Evolutionary conservation across 2,797 vertebrate genomes (phyloP).

Genomic region (Brachyalestes nurse): DNA sequence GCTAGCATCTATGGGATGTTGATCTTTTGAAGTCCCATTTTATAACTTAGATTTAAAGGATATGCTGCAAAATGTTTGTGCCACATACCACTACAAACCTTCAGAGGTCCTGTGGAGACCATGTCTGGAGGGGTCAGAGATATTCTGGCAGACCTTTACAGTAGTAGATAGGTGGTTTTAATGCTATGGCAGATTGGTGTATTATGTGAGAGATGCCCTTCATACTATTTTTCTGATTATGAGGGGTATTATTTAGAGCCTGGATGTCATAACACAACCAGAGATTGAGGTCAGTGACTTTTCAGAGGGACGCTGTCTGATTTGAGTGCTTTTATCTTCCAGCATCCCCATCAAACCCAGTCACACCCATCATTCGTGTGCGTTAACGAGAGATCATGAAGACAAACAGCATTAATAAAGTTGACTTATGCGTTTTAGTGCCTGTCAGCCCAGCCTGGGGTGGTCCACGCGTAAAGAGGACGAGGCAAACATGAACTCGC

Average conservation of each 20-base stretch:
- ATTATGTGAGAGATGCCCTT: conserved; percentile 21
- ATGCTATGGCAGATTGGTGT: too few relatives aligned
- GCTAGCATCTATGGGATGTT: too few relatives aligned
- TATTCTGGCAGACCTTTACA: too few relatives aligned
- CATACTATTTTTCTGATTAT: conserved; percentile 33
- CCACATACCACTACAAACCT: too few relatives aligned
- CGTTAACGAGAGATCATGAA: conserved; percentile 41
- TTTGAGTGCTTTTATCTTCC: conserved; percentile 71
- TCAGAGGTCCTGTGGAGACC: too few relatives aligned
- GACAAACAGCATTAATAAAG: conserved; percentile 46
- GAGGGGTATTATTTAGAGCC: conserved; percentile 34
- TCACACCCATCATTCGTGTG: conserved; percentile 38
- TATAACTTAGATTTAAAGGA: too few relatives aligned
- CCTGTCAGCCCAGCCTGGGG: conserved; percentile 16
- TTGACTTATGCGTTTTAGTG: conserved; percentile 30
- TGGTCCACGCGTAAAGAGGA: neutral
- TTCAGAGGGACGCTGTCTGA: conserved; percentile 57
- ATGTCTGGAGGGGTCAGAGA: too few relatives aligned
- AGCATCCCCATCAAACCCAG: conserved; percentile 42
- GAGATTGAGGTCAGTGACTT: conserved; percentile 54
- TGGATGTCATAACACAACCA: conserved; percentile 12
- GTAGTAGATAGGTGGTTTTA: too few relatives aligned
- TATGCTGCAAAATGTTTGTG: too few relatives aligned
- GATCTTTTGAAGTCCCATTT: too few relatives aligned
- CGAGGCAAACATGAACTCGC: neutral